Conservation (phyloP, 2,113 vertebrate species). For the Protobothrops flavoviridis region DNA sequence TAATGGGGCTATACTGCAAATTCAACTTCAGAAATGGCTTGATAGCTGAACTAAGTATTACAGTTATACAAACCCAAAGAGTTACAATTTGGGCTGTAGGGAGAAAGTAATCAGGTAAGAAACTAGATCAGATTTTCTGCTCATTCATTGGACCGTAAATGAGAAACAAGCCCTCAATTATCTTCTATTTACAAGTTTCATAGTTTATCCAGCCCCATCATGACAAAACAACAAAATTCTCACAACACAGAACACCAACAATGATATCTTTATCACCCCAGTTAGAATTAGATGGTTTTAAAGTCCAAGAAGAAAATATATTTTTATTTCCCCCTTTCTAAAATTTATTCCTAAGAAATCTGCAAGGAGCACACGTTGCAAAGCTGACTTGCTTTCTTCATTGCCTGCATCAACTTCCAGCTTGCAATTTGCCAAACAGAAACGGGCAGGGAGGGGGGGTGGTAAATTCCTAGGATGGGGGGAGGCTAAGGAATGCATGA, state of each 20-base stretch:
- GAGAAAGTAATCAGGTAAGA: background rate
- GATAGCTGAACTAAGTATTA: background rate
- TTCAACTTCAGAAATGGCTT: background rate
- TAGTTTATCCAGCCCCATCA: background rate
- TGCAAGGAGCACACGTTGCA: background rate
- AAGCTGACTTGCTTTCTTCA: too few relatives aligned
- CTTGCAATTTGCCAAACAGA: too few relatives aligned
- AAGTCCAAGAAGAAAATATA: background rate
- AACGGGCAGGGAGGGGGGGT: accelerated
- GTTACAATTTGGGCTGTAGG: background rate
- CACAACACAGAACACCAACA: background rate
- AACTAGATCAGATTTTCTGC: background rate
- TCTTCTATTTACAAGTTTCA: background rate
- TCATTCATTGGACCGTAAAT: background rate
- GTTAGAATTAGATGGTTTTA: background rate
- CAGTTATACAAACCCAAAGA: background rate
- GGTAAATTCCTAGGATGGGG: too few relatives aligned
- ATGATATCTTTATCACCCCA: background rate
- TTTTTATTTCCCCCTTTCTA: background rate
- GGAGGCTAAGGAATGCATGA: too few relatives aligned
- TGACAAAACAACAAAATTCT: background rate
- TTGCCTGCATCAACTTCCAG: too few relatives aligned
- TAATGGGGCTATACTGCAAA: background rate
- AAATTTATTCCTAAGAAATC: background rate
- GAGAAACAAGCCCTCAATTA: background rate